Percentiles rank a stretch among this genome's conserved stretches.
phyloP scores from a whole-genome alignment of 2,888 invertebrate genomes.

The Scaptomyza reducta region DNA sequence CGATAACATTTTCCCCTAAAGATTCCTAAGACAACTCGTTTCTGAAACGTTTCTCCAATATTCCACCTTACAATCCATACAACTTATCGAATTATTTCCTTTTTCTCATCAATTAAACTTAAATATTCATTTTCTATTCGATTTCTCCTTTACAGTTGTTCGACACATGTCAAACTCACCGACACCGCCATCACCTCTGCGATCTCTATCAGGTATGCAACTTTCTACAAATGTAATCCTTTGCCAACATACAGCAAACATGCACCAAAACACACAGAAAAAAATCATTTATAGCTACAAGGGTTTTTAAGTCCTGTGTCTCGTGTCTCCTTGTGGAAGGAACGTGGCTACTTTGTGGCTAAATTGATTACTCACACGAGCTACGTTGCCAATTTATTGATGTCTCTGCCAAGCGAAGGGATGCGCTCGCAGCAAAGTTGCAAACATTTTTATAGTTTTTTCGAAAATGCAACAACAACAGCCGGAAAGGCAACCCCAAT shows the following conservation, averaged over 20 bases:
- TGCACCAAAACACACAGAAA: conserved; percentile 40
- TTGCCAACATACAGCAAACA: conserved; percentile 67
- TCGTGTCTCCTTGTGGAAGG: conserved; percentile 37
- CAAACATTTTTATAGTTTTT: conserved; percentile 61
- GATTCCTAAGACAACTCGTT: no score
- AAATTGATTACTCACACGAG: conserved; percentile 78
- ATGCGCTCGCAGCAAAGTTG: conserved; percentile 6
- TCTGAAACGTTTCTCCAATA: no score
- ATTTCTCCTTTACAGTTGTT: conserved; percentile 77
- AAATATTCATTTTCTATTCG: conserved; percentile 16
- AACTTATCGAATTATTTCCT: not conserved
- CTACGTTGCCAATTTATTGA: conserved; percentile 62
- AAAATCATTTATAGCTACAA: conserved; percentile 3
- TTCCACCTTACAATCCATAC: no score
- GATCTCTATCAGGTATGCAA: conserved; percentile 82
- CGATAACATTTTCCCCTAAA: no score
- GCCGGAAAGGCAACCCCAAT: conserved; percentile 48
- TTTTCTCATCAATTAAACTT: not conserved
- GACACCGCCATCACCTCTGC: conserved; percentile 83
- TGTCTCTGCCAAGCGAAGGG: conserved; percentile 20
- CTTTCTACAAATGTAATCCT: conserved; percentile 65
- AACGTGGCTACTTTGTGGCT: conserved; percentile 80
- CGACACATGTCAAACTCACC: conserved; percentile 84
- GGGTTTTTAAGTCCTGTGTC: not conserved
- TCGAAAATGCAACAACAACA: conserved; percentile 22